Evolutionary conservation across 2,888 invertebrate species (phyloP).

Genomic region (Apoda limacodes): DNA sequence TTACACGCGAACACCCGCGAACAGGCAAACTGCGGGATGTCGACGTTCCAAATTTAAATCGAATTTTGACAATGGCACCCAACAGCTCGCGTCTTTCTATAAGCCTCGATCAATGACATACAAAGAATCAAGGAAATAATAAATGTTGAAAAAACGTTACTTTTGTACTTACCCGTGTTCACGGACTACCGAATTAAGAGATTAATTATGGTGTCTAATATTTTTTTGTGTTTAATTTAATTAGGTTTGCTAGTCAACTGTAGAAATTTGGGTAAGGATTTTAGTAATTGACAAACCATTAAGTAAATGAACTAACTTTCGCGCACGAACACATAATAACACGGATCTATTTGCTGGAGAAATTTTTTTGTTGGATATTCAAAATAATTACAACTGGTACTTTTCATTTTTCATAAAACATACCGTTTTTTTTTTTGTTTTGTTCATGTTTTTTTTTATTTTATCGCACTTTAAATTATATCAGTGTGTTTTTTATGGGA

Average conservation of each 20-base stretch:
- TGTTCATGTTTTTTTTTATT: too few species aligned
- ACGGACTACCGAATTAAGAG: conserved; percentile 53
- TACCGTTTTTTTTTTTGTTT: too few species aligned
- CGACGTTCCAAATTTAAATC: conserved; percentile 55
- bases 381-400: too few species aligned
- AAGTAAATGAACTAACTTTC: too few species aligned
- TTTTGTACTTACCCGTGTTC: conserved; percentile 32
- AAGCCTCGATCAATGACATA: conserved; percentile 48
- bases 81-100: conserved; percentile 49
- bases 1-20: conserved; percentile 55
- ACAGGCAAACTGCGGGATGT: conserved; percentile 56
- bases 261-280: conserved; percentile 14
- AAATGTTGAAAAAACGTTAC: conserved; percentile 31
- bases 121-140: conserved; percentile 31
- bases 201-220: conserved; percentile 26
- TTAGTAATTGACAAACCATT: too few species aligned
- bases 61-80: conserved; percentile 54
- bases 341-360: too few species aligned
- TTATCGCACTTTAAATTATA: too few species aligned
- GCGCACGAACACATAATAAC: too few species aligned
- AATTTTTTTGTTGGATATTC: too few species aligned
- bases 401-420: too few species aligned
- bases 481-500: too few species aligned
- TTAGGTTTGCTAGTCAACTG: conserved; percentile 26
- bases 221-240: conserved; percentile 29